phyloP scores from a whole-genome alignment of 2,113 vertebrate species.

The Microcebus lehilahytsara region DNA sequence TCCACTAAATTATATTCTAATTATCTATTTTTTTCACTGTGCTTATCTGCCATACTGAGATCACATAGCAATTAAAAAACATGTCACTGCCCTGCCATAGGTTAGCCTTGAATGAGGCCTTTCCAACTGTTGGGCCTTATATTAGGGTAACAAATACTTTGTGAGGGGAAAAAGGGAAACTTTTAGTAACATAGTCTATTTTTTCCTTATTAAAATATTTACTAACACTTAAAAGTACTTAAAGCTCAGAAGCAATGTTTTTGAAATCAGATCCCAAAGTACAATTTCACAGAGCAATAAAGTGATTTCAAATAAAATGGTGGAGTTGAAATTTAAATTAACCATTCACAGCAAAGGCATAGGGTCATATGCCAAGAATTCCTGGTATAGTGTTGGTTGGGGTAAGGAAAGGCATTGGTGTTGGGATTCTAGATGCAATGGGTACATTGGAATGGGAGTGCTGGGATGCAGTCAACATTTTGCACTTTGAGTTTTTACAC shows the following conservation, averaged over 20 bases:
- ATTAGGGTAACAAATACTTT: not conserved
- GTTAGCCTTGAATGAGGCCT: not conserved
- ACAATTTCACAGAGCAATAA: conserved; percentile 2
- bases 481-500: not conserved
- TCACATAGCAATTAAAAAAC: not conserved
- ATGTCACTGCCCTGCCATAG: not conserved
- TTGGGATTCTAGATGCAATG: not conserved
- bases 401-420: not conserved
- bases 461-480: not conserved
- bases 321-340: not conserved
- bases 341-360: not conserved
- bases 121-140: not conserved
- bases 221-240: not conserved
- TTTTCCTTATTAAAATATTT: not conserved
- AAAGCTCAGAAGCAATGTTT: not conserved
- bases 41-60: not conserved
- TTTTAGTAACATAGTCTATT: not conserved
- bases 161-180: not conserved
- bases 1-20: not conserved
- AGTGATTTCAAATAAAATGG: not conserved
- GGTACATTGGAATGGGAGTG: not conserved
- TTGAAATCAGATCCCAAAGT: not conserved
- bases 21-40: not conserved
- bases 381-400: not conserved
- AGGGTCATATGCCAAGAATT: not conserved